These are phyloP conservation scores for Apolygus lucorum DNA, from an alignment of 1,140 invertebrate genomes.

Conservation along the genomic window DNA sequence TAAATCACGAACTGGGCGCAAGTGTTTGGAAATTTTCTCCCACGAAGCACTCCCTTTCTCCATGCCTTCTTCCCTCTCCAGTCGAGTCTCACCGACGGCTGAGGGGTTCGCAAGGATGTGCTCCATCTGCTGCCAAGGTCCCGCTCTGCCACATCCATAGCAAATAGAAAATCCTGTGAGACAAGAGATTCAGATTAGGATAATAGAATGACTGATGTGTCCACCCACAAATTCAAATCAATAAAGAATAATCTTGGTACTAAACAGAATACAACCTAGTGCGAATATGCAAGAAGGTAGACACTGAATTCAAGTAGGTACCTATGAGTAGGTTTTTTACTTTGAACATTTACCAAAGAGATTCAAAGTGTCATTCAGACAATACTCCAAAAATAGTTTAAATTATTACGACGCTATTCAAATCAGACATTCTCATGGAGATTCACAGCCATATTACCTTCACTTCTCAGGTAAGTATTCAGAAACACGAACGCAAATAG, in stretches of 20 bases:
- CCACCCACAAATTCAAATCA: background rate
- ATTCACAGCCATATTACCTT: no score
- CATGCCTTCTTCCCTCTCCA: background rate
- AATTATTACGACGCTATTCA: no score
- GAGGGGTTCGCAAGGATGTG: background rate
- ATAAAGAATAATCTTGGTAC: background rate
- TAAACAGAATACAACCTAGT: no score
- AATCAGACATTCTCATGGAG: no score
- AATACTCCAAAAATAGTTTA: no score
- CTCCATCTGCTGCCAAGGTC: constrained; percentile 26
- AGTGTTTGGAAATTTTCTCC: constrained; percentile 5
- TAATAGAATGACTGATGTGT: background rate
- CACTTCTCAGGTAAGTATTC: no score
- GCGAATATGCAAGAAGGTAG: no score
- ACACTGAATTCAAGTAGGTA: no score
- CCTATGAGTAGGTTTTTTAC: no score
- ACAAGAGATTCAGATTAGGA: background rate
- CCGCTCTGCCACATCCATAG: constrained; percentile 22
- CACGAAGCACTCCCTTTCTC: background rate
- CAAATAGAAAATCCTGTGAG: constrained; percentile 28
- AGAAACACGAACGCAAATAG: no score
- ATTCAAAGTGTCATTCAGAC: no score
- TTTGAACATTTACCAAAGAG: no score
- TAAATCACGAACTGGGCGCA: constrained; percentile 5
- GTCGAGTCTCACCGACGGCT: background rate